Conservation (phyloP, 2,888 invertebrate genomes). For the Glaucopsyche alexis region DNA sequence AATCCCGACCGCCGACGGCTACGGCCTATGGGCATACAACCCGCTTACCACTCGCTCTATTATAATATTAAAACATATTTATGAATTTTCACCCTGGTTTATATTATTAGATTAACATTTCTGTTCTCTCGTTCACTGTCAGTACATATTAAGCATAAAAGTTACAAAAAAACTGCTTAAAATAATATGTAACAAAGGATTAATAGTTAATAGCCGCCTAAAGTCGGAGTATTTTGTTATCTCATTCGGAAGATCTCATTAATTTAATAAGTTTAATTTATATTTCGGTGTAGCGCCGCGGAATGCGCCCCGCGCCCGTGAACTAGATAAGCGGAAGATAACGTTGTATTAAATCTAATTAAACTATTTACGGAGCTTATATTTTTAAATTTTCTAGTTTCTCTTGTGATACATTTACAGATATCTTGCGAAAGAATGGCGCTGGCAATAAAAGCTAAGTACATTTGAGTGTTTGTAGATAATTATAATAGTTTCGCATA, state of each 20-base stretch:
- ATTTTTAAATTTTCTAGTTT: background rate
- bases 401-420: background rate
- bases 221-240: conserved; percentile 2
- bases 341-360: background rate
- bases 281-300: conserved; percentile 8
- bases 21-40: background rate
- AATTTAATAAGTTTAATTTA: conserved; percentile 20
- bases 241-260: conserved; percentile 7
- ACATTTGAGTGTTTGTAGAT: conserved; percentile 2
- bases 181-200: too few species aligned
- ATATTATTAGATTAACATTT: too few species aligned
- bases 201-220: background rate
- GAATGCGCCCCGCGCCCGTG: conserved; percentile 14
- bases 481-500: conserved; percentile 2
- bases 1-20: background rate
- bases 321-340: background rate
- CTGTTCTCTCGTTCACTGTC: too few species aligned
- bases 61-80: too few species aligned
- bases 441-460: background rate
- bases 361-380: background rate
- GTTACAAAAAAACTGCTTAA: too few species aligned
- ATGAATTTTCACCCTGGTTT: too few species aligned
- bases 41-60: too few species aligned
- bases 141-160: too few species aligned
- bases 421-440: conserved; percentile 3